These are phyloP conservation scores for Holcopasites calliopsidis DNA, from an alignment of 1,140 invertebrate species.

Conservation along the genomic window DNA sequence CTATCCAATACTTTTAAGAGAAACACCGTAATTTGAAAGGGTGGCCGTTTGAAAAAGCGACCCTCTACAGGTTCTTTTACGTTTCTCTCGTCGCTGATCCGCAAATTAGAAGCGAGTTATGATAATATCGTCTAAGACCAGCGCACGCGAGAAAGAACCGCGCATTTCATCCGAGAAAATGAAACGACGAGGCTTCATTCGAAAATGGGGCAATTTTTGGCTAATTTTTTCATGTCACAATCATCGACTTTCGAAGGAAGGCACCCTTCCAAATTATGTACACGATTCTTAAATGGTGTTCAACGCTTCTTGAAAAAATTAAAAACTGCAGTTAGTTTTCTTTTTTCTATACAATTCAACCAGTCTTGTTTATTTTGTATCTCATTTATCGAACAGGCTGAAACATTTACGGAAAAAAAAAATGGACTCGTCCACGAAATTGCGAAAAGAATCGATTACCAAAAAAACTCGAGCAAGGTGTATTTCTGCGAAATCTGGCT, in stretches of 20 bases:
- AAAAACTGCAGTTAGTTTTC: too few relatives aligned
- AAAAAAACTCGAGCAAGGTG: neutral
- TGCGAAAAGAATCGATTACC: neutral
- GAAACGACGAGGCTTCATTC: slow-evolving; percentile 7
- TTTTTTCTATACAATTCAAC: too few relatives aligned
- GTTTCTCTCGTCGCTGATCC: slow-evolving; percentile 18
- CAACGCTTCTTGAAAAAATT: too few relatives aligned
- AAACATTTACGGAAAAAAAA: too few relatives aligned
- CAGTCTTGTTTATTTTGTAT: too few relatives aligned
- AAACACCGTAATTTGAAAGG: slow-evolving; percentile 28
- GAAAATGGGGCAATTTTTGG: neutral
- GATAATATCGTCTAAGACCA: slow-evolving; percentile 23
- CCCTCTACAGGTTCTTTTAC: slow-evolving; percentile 8
- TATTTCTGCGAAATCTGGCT: neutral
- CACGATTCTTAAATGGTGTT: neutral
- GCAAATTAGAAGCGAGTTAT: slow-evolving; percentile 43
- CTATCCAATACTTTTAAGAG: slow-evolving; percentile 3
- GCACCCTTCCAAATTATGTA: too few relatives aligned
- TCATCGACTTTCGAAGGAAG: neutral
- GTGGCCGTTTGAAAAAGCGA: neutral
- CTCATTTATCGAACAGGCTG: too few relatives aligned
- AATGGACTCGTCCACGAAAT: neutral
- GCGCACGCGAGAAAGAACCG: slow-evolving; percentile 19
- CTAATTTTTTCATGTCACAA: neutral
- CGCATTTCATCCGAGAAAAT: neutral